Conservation (phyloP, 2,888 invertebrate genomes). For the Eilema caniola region DNA sequence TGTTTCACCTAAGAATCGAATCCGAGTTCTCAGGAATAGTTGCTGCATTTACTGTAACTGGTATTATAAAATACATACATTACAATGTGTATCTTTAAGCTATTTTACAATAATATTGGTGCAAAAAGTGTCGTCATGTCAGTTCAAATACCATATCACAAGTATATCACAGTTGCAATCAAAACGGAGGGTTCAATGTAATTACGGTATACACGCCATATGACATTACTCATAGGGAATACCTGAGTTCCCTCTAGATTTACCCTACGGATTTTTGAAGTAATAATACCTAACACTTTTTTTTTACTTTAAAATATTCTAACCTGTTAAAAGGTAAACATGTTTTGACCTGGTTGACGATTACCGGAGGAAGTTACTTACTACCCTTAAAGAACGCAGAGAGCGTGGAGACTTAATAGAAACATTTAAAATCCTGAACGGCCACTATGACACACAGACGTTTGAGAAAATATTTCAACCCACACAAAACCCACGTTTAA, state of each 20-base stretch:
- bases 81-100: too few species aligned
- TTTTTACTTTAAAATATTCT: too few species aligned
- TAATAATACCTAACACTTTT: neutral
- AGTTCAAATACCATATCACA: slow-evolving; percentile 16
- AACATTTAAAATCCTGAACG: too few species aligned
- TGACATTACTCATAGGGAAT: slow-evolving; percentile 50
- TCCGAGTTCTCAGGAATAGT: neutral
- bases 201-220: slow-evolving; percentile 40
- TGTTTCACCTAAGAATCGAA: neutral
- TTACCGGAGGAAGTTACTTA: too few species aligned
- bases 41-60: neutral
- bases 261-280: slow-evolving; percentile 22
- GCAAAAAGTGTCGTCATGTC: neutral
- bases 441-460: too few species aligned
- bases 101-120: too few species aligned
- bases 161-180: slow-evolving; percentile 25
- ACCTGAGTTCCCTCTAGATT: slow-evolving; percentile 35
- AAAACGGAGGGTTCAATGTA: slow-evolving; percentile 38
- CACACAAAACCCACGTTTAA: too few species aligned
- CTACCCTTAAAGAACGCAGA: too few species aligned
- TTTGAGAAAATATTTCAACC: too few species aligned
- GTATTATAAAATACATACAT: neutral
- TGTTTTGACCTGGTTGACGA: too few species aligned
- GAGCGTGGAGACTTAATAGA: too few species aligned
- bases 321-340: too few species aligned